Conservation (phyloP, 2,888 invertebrate genomes). For the Heliconius aoede region DNA sequence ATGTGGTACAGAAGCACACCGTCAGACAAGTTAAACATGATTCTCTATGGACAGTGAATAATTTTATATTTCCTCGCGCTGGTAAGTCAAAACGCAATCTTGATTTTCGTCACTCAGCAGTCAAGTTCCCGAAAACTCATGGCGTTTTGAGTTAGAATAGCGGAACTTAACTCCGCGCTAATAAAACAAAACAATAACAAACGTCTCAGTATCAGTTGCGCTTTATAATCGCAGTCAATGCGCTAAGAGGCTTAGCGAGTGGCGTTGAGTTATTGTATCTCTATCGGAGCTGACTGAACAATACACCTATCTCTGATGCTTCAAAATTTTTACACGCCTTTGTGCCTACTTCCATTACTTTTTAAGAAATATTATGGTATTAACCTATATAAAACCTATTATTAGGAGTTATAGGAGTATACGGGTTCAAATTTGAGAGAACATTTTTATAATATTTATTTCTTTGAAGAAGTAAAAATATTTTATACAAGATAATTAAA, state of each 20-base stretch:
- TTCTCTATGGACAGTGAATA: too few relatives aligned
- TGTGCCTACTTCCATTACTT: neutral
- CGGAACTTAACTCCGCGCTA: too few relatives aligned
- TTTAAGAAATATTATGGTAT: slow-evolving; percentile 1
- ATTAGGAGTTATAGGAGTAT: neutral
- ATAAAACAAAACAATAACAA: neutral
- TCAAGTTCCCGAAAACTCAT: too few relatives aligned
- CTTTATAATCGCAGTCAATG: slow-evolving; percentile 46
- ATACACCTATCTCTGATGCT: slow-evolving; percentile 17
- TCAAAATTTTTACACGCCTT: slow-evolving; percentile 1
- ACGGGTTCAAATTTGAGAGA: neutral
- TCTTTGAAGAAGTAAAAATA: too few relatives aligned
- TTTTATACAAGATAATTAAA: too few relatives aligned
- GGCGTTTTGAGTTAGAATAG: too few relatives aligned
- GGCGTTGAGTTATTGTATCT: slow-evolving; percentile 53
- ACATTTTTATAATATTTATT: too few relatives aligned
- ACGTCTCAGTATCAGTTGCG: slow-evolving; percentile 31
- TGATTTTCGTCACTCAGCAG: too few relatives aligned
- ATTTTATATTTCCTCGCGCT: too few relatives aligned
- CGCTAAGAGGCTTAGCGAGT: slow-evolving; percentile 51
- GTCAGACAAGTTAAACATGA: too few relatives aligned
- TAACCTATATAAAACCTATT: neutral
- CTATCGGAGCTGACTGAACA: slow-evolving; percentile 48
- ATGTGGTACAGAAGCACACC: too few relatives aligned
- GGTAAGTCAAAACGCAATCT: too few relatives aligned